A percentile compares a stretch with the other conserved stretches of the same genome.
Conservation (phyloP, 2,797 vertebrate genomes). For the Tragelaphus oryx region DNA sequence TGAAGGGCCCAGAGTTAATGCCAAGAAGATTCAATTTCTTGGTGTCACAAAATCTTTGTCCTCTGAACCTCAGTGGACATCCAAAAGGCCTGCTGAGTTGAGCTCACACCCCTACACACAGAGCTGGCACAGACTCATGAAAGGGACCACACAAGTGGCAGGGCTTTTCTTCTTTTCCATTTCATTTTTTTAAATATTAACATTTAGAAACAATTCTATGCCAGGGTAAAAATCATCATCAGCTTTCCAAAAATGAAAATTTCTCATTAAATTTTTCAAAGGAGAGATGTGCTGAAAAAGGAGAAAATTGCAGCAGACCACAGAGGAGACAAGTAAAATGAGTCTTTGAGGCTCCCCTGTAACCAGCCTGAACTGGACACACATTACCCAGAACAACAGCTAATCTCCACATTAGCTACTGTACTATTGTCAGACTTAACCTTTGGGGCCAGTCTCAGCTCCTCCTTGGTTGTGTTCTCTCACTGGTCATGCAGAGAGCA, state of each 20-base stretch:
- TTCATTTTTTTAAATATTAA: slow-evolving; percentile 14
- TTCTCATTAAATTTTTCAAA: slow-evolving; percentile 39
- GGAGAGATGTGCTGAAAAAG: slow-evolving; percentile 34
- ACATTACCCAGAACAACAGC: slow-evolving; percentile 3
- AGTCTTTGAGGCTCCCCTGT: not conserved
- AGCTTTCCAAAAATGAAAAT: slow-evolving; percentile 31
- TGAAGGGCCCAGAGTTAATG: not conserved
- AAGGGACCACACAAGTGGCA: not conserved
- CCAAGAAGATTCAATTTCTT: not conserved
- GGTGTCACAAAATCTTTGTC: not conserved
- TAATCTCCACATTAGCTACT: slow-evolving; percentile 25
- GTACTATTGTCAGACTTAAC: not conserved
- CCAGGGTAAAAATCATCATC: slow-evolving; percentile 37
- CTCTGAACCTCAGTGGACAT: not conserved
- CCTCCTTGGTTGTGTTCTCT: not conserved
- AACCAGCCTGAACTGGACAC: not conserved
- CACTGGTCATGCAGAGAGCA: not conserved
- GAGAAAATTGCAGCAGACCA: slow-evolving; percentile 15
- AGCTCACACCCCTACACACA: not conserved
- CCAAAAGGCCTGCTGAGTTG: not conserved
- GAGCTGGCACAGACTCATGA: not conserved
- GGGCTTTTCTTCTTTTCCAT: not conserved
- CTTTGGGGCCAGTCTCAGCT: not conserved
- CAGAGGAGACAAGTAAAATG: slow-evolving; percentile 27
- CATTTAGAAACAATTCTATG: slow-evolving; percentile 39